phyloP scores from a whole-genome alignment of 1,140 invertebrate genomes.

The Lerema accius region DNA sequence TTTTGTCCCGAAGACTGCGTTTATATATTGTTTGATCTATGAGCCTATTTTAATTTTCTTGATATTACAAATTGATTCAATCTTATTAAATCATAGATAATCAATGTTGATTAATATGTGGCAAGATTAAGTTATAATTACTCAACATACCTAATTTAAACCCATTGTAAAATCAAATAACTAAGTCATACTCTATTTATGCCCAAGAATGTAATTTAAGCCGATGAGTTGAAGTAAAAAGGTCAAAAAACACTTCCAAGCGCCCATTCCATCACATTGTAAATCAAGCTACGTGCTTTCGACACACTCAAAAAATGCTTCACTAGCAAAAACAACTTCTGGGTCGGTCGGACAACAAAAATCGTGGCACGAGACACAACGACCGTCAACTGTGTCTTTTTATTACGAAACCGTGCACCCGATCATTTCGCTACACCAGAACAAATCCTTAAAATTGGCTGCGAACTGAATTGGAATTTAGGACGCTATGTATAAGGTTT shows the following conservation, averaged over 20 bases:
- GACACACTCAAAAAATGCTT: constrained; percentile 53
- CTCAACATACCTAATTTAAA: no score
- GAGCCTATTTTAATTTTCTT: no score
- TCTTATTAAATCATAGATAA: no score
- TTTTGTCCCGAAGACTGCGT: no score
- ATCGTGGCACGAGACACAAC: constrained; percentile 75
- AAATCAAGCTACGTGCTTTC: constrained; percentile 56
- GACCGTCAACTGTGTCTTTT: constrained; percentile 65
- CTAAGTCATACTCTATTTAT: no score
- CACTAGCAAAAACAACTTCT: constrained; percentile 49
- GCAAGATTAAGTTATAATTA: no score
- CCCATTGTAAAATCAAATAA: no score
- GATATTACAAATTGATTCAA: no score
- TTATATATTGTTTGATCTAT: no score
- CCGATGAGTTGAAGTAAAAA: constrained; percentile 19
- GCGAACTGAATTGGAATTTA: constrained; percentile 35
- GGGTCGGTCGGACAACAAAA: constrained; percentile 50
- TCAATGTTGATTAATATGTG: no score
- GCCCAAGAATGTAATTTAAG: constrained; percentile 15
- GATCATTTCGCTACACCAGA: constrained; percentile 64
- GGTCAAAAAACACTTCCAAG: constrained; percentile 23
- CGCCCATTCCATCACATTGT: constrained; percentile 35
- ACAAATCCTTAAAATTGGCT: constrained; percentile 49
- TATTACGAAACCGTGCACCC: constrained; percentile 55
- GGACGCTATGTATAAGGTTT: neutral